A percentile compares a stretch with the other conserved stretches of the same genome.
Evolutionary conservation across 2,797 vertebrate genomes (phyloP).

Genomic region (Cyclopterus lumpus): DNA sequence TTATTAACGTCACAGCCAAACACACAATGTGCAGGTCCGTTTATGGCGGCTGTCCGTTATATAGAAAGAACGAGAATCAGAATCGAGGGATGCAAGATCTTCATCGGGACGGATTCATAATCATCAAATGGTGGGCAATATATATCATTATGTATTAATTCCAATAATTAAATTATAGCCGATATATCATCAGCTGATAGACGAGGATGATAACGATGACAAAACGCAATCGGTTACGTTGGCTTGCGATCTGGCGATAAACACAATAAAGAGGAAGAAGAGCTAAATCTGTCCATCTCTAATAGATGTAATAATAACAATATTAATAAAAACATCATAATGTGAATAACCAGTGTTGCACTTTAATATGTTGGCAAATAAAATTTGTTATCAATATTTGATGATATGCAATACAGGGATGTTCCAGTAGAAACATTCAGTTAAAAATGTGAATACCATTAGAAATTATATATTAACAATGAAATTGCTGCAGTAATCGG

Average conservation of each 20-base stretch:
- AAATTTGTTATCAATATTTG: not conserved
- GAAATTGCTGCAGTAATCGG: slow-evolving; percentile 7
- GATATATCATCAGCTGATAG: not conserved
- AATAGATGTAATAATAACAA: not conserved
- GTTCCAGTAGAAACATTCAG: not conserved
- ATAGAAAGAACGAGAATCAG: not conserved
- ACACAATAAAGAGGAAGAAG: not conserved
- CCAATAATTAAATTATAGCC: not conserved
- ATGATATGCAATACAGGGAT: not conserved
- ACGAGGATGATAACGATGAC: not conserved
- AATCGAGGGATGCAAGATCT: not conserved
- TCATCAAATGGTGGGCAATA: not conserved
- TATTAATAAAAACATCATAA: not conserved
- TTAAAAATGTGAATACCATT: not conserved
- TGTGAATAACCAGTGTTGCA: not conserved
- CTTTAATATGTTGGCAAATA: not conserved
- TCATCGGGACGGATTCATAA: not conserved
- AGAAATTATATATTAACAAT: not conserved
- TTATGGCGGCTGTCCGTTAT: not conserved
- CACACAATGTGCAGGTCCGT: not conserved
- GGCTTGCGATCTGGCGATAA: not conserved
- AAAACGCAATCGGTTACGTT: not conserved
- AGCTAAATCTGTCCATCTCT: not conserved
- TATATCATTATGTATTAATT: not conserved
- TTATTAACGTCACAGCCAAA: not conserved